A percentile compares a stretch with the other conserved stretches of the same genome.
Evolutionary conservation across 2,888 invertebrate genomes (phyloP).

Genomic region (Clostera curtula): DNA sequence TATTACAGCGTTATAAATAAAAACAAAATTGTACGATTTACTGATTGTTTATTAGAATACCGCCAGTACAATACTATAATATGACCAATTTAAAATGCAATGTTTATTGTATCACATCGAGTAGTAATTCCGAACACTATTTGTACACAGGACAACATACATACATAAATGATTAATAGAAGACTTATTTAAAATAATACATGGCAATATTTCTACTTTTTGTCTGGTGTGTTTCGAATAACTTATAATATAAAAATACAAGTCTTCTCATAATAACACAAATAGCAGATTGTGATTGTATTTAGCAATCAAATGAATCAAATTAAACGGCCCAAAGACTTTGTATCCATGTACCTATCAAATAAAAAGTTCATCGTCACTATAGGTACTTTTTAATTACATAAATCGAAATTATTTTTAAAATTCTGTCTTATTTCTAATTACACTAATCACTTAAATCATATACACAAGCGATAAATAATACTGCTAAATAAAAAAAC

Average conservation of each 20-base stretch:
- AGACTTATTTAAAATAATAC: conserved; percentile 27
- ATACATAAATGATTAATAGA: conserved; percentile 25
- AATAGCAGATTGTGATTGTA: too few species aligned
- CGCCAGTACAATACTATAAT: conserved; percentile 62
- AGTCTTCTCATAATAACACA: conserved; percentile 1
- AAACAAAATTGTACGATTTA: conserved; percentile 20
- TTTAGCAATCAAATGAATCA: too few species aligned
- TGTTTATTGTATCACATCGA: conserved; percentile 56
- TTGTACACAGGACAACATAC: conserved; percentile 61
- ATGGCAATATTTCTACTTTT: conserved; percentile 43
- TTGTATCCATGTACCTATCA: too few species aligned
- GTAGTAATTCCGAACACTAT: conserved; percentile 47
- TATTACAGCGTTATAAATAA: background rate
- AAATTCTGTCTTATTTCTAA: too few species aligned
- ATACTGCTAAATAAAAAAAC: conserved; percentile 38
- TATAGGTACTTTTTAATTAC: too few species aligned
- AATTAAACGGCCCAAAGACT: too few species aligned
- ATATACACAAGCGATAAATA: conserved; percentile 40
- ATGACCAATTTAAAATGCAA: conserved; percentile 65
- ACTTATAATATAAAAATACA: conserved; percentile 9
- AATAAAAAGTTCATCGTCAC: too few species aligned
- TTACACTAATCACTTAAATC: conserved; percentile 31
- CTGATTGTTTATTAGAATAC: conserved; percentile 64
- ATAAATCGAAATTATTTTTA: too few species aligned
- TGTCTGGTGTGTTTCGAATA: conserved; percentile 42